Conservation (phyloP, 92 coral and sea anemone genomes). For the Heteractis magnifica region DNA sequence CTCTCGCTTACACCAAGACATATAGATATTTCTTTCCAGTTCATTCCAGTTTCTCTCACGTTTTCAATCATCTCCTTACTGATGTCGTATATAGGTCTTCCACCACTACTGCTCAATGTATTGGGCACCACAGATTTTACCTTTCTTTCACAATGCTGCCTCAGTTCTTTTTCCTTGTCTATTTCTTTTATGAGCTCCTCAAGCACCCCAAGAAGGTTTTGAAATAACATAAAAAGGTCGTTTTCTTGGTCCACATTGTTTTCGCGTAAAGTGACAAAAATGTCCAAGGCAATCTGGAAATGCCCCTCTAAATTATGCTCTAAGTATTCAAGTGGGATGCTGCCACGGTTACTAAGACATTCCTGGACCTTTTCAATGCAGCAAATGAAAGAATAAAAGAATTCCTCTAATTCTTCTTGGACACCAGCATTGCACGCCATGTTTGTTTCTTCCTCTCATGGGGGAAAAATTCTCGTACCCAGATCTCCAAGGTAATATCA, state of each 20-base stretch:
- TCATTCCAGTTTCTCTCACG: constrained; percentile 58
- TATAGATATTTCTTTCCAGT: constrained; percentile 52
- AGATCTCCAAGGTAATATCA: background rate
- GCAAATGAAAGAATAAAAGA: constrained; percentile 15
- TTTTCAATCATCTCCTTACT: constrained; percentile 57
- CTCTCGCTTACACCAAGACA: constrained; percentile 60
- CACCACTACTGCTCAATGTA: constrained; percentile 35
- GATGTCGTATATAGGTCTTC: constrained; percentile 51
- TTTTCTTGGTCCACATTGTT: background rate
- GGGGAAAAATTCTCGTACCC: background rate
- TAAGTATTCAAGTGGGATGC: constrained; percentile 37
- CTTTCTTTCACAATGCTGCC: constrained; percentile 9
- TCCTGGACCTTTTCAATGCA: constrained; percentile 30
- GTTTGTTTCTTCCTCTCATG: background rate
- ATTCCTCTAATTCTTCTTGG: no score
- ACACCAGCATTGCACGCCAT: constrained; percentile 34
- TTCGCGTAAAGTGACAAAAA: constrained; percentile 22
- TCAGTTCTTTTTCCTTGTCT: background rate
- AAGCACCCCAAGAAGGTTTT: constrained; percentile 25
- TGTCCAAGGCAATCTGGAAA: constrained; percentile 31
- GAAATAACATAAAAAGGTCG: constrained; percentile 10
- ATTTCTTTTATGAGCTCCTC: constrained; percentile 24
- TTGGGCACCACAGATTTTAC: constrained; percentile 18
- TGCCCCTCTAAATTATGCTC: constrained; percentile 39
- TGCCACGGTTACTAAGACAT: constrained; percentile 14